Conservation (phyloP, 2,888 invertebrate genomes). For the Eupeodes latifasciatus region DNA sequence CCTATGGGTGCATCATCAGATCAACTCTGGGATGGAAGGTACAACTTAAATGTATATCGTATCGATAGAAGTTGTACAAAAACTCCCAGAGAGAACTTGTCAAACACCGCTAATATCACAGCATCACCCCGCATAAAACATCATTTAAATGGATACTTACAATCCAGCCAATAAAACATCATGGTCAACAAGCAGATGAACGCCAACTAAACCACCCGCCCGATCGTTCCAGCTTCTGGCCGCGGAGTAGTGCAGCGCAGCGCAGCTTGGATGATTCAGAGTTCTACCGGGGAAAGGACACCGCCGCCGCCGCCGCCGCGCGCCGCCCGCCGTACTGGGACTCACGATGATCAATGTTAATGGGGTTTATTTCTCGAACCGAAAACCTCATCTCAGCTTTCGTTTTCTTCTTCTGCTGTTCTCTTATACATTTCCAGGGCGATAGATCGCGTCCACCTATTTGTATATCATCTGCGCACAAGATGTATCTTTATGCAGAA, state of each 20-base stretch:
- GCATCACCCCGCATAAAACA: conserved; percentile 58
- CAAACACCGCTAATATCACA: conserved; percentile 68
- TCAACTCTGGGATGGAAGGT: conserved; percentile 7
- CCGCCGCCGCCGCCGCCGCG: no score
- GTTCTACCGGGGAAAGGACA: neutral
- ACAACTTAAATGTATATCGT: neutral
- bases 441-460: conserved; percentile 68
- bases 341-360: conserved; percentile 70
- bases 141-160: conserved; percentile 69
- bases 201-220: conserved; percentile 25
- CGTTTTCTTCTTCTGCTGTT: conserved; percentile 54
- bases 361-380: conserved; percentile 48
- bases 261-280: neutral
- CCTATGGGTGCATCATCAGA: conserved; percentile 25
- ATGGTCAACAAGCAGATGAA: conserved; percentile 55
- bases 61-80: neutral
- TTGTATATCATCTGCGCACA: conserved; percentile 54
- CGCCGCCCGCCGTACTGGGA: neutral
- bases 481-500: conserved; percentile 58
- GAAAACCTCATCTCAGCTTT: conserved; percentile 48
- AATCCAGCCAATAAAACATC: conserved; percentile 65
- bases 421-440: neutral
- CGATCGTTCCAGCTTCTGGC: neutral
- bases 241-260: neutral
- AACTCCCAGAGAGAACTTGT: conserved; percentile 50